phyloP scores from a whole-genome alignment of 2,888 invertebrate species.

The Cryptops parisi region DNA sequence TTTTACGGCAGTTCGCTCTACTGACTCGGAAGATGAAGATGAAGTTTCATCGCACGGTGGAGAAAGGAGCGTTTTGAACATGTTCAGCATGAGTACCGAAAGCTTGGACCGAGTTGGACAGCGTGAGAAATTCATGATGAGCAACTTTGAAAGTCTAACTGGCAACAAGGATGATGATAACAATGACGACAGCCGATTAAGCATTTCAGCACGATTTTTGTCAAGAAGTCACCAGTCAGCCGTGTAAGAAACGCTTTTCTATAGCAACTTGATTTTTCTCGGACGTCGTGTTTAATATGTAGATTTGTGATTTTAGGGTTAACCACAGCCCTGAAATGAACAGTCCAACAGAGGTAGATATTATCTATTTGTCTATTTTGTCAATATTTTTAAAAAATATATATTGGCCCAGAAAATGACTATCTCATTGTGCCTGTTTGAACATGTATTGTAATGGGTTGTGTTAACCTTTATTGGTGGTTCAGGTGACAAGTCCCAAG shows the following conservation, averaged over 20 bases:
- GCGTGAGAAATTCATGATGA: conserved; percentile 34
- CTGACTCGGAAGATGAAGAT: conserved; percentile 33
- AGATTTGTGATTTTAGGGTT: no score
- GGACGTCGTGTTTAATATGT: neutral
- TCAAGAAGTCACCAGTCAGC: conserved; percentile 18
- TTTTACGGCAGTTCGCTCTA: conserved; percentile 7
- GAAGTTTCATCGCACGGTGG: conserved; percentile 68
- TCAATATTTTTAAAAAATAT: no score
- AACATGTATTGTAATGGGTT: no score
- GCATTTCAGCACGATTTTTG: conserved; percentile 25
- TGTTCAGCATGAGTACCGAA: conserved; percentile 30
- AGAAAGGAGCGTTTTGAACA: conserved; percentile 46
- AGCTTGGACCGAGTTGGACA: conserved; percentile 33
- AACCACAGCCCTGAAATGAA: no score
- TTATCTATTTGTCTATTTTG: no score
- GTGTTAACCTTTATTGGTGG: no score
- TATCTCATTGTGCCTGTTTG: no score
- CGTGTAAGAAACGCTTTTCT: no score
- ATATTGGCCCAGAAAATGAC: no score
- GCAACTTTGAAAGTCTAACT: conserved; percentile 45
- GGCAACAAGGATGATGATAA: conserved; percentile 30
- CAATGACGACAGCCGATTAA: conserved; percentile 19
- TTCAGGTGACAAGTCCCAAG: conserved; percentile 27
- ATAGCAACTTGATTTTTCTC: neutral
- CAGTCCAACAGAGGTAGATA: no score